Conservation (phyloP, 35 echinoderm and acorn worm species). For the Apostichopus californicus region DNA sequence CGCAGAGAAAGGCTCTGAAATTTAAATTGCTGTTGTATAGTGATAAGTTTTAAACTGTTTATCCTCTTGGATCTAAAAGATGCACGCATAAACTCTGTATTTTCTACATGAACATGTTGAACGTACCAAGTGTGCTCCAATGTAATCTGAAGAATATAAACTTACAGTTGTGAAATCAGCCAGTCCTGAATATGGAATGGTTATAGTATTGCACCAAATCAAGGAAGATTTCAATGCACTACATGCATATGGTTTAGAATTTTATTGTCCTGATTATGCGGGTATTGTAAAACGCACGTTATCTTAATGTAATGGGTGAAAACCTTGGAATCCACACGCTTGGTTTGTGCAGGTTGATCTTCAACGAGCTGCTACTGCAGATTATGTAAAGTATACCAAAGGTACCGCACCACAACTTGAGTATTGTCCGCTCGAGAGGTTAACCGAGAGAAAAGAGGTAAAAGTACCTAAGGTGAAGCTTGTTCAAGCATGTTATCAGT, state of each 20-base stretch:
- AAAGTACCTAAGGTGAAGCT: no score
- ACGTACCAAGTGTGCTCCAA: conserved; percentile 42
- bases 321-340: conserved; percentile 56
- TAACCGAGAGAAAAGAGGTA: no score
- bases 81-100: conserved; percentile 32
- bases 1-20: not conserved
- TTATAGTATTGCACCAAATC: conserved; percentile 17
- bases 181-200: conserved; percentile 46
- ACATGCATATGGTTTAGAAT: not conserved
- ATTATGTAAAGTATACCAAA: conserved; percentile 26
- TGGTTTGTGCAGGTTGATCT: conserved; percentile 29
- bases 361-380: conserved; percentile 21
- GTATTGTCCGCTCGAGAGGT: no score
- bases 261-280: conserved; percentile 26
- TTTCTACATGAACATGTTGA: conserved; percentile 35
- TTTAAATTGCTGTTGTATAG: not conserved
- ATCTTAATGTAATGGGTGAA: conserved; percentile 24
- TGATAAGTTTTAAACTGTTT: not conserved
- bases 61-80: conserved; percentile 50
- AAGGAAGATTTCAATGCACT: conserved; percentile 31
- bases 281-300: conserved; percentile 20
- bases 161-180: conserved; percentile 28
- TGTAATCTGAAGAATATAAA: conserved; percentile 26
- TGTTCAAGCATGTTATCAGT: no score
- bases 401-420: no score